phyloP scores from a whole-genome alignment of 2,797 vertebrate species.

The Artibeus lituratus region DNA sequence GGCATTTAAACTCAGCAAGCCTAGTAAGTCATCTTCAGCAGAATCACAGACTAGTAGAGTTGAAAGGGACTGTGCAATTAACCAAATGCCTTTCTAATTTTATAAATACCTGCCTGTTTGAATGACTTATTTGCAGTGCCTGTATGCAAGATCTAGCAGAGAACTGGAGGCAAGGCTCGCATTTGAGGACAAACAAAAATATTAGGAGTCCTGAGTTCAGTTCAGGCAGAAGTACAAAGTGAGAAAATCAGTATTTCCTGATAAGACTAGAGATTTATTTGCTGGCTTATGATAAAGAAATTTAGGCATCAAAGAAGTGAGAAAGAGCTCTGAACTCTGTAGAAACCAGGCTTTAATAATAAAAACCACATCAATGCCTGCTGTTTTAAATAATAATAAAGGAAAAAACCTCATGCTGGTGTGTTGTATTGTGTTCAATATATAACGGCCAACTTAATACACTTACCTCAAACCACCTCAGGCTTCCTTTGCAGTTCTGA shows the following conservation, averaged over 20 bases:
- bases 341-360: conserved; percentile 15
- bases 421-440: not conserved
- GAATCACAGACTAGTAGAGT: not conserved
- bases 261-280: not conserved
- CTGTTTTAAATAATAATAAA: conserved; percentile 7
- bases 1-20: not conserved
- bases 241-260: not conserved
- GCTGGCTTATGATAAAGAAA: conserved; percentile 27
- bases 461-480: not conserved
- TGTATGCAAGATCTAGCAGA: not conserved
- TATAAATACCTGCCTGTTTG: not conserved
- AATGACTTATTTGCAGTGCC: not conserved
- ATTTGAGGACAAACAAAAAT: not conserved
- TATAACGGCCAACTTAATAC: not conserved
- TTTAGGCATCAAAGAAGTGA: conserved; percentile 36
- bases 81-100: not conserved
- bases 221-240: not conserved
- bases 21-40: not conserved
- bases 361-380: not conserved
- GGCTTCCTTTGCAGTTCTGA: not conserved
- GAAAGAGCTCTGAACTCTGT: conserved; percentile 23
- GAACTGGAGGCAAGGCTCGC: not conserved
- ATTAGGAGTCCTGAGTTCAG: not conserved
- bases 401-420: not conserved
- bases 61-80: not conserved